phyloP scores from a whole-genome alignment of 2,797 vertebrate species.

The Uromys caudimaculatus region DNA sequence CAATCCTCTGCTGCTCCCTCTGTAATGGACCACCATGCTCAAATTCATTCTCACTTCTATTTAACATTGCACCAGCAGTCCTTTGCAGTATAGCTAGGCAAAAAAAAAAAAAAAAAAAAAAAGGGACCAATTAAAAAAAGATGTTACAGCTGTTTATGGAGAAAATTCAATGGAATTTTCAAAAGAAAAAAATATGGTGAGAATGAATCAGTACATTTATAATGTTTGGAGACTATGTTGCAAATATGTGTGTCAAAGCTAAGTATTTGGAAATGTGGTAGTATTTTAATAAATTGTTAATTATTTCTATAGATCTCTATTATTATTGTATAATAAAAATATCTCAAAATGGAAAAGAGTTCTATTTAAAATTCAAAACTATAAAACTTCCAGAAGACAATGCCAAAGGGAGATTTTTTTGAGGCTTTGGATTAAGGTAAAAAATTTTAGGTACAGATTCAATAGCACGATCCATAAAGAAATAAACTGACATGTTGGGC shows the following conservation, averaged over 20 bases:
- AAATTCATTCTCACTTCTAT: neutral
- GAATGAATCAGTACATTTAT: neutral
- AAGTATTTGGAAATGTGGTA: neutral
- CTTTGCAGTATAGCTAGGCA: neutral
- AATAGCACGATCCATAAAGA: neutral
- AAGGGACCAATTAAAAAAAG: neutral
- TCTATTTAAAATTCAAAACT: neutral
- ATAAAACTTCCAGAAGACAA: neutral
- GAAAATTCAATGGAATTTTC: neutral
- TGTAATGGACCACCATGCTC: neutral
- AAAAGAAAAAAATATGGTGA: neutral
- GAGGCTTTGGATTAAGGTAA: neutral
- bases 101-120: neutral
- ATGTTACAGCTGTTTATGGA: neutral
- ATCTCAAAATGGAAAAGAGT: neutral
- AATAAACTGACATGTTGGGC: neutral
- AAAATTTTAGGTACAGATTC: neutral
- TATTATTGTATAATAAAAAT: neutral
- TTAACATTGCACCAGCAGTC: neutral
- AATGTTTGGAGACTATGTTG: neutral
- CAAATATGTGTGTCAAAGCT: neutral
- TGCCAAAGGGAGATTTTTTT: neutral
- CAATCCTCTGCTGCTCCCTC: neutral
- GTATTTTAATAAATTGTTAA: neutral
- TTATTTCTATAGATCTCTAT: neutral